phyloP scores from a whole-genome alignment of 1,140 invertebrate species.

The Drosophila pruinosa region DNA sequence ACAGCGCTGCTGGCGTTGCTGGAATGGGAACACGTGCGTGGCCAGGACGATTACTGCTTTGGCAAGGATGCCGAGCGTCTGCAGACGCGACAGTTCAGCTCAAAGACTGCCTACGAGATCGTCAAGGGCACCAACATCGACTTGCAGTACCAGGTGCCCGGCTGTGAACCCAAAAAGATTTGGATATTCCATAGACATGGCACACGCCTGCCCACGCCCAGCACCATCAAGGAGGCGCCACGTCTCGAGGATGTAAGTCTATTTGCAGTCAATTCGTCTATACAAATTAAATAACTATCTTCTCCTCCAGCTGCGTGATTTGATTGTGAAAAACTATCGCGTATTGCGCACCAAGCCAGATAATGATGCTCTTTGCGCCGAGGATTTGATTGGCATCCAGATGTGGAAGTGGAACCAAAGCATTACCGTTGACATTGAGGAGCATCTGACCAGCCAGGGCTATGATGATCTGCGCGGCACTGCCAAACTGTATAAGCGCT shows the following conservation, averaged over 20 bases:
- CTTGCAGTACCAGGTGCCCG: conserved; percentile 84
- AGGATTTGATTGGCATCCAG: conserved; percentile 85
- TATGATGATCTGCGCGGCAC: conserved; percentile 85
- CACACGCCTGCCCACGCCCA: conserved; percentile 85
- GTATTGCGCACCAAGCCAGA: conserved; percentile 65
- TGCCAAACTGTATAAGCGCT: conserved; percentile 85
- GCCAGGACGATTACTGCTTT: conserved; percentile 85
- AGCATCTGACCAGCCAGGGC: conserved; percentile 84
- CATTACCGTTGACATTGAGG: conserved; percentile 84
- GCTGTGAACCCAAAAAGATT: conserved; percentile 86
- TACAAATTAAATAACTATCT: background rate
- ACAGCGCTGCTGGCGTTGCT: conserved; percentile 50
- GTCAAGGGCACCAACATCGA: conserved; percentile 83
- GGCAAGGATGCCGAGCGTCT: conserved; percentile 85
- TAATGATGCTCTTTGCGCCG: conserved; percentile 84
- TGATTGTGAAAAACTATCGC: conserved; percentile 85
- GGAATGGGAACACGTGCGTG: conserved; percentile 1
- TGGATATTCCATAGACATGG: conserved; percentile 87
- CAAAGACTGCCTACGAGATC: conserved; percentile 87
- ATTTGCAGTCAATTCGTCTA: background rate
- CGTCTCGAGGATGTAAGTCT: conserved; percentile 83
- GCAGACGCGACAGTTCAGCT: conserved; percentile 84
- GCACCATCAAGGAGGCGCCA: conserved; percentile 84
- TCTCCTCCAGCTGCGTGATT: conserved; percentile 75
- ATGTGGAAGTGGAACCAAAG: conserved; percentile 86